Conservation (phyloP, 2,113 vertebrate genomes). For the Alosa alosa region DNA sequence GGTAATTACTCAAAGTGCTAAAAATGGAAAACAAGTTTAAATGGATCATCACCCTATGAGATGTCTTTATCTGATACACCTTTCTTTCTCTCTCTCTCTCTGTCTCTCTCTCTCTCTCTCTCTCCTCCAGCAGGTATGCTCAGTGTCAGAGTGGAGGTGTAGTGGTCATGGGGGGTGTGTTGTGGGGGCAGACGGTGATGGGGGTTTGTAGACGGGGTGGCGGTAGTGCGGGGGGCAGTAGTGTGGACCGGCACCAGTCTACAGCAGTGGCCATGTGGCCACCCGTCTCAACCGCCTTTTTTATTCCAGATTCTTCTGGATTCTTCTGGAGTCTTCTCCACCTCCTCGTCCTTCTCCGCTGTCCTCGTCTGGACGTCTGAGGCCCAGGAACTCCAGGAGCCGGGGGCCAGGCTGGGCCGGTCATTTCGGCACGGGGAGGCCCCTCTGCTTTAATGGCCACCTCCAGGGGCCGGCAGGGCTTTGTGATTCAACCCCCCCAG, state of each 20-base stretch:
- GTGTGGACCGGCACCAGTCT: slow-evolving; percentile 5
- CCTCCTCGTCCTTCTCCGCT: slow-evolving; percentile 41
- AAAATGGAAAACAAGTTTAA: background rate
- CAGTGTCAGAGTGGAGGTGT: background rate
- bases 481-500: slow-evolving; percentile 62
- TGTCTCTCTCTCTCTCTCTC: too few species aligned
- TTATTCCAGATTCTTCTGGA: too few species aligned
- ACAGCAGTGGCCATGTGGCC: slow-evolving; percentile 35
- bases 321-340: slow-evolving; percentile 25
- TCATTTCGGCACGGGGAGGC: slow-evolving; percentile 49
- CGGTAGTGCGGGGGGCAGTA: too few species aligned
- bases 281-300: slow-evolving; percentile 26
- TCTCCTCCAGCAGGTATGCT: background rate
- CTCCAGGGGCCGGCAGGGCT: slow-evolving; percentile 57
- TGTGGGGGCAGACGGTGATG: too few species aligned
- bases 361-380: slow-evolving; percentile 54
- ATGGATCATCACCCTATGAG: background rate
- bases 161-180: background rate
- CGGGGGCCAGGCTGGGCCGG: slow-evolving; percentile 61
- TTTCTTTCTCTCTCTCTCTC: too few species aligned
- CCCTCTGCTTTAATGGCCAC: slow-evolving; percentile 57
- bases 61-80: too few species aligned
- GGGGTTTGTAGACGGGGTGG: background rate
- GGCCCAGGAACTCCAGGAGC: slow-evolving; percentile 63
- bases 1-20: background rate